Base-by-base conservation (phyloP, 2,888 invertebrate genomes). In the Boloria selene region DNA sequence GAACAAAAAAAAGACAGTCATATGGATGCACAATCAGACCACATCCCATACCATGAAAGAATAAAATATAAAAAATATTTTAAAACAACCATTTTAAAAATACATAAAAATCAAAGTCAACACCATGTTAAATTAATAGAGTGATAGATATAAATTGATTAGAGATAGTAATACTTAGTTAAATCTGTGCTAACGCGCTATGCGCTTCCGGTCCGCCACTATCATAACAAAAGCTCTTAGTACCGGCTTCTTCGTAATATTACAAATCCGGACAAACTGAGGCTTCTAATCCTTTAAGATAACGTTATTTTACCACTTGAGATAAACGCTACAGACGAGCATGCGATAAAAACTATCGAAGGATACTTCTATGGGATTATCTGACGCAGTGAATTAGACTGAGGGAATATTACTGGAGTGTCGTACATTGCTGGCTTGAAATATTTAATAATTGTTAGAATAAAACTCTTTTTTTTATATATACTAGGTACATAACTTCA, bases 281-380 rank as follows among this genome's bases (percentile, higher is more conserved):
- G 14, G 45, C 31, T 51, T 51, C 53, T 61, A 61, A 61, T 53
- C 53, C 52, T 17, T 10, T 16, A 53, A 53, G 53, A 61, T 61
- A 61, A 53, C 17, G 45, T 45, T 61, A 53, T 31, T 26, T 45
- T 26, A 61, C 44, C 52, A 45, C 44, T 45, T 45, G 44, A 53
- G 53, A 45, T 52, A 52, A 61, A 45, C 13, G 26, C 52, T 17
- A 45, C 26, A 47, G 54, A 44, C 31, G 53, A 49, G 60, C 53
- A 26, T 6, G 59, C 47, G 65, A 65, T 65, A 60, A 53, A 60
- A 60, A 65, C 65, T 53, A 65, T 65, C 65, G 65, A 53, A 54
- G 42, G 50, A 44, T 13, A 26, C 59, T 31, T 51, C 44, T 31
- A 17, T 38, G 26, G 17, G 49, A 49, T 14, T 49, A 42, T 60